A percentile compares a stretch with the other conserved stretches of the same genome.
phyloP scores from a whole-genome alignment of 2,797 vertebrate genomes.

The Arremon brunneinucha region DNA sequence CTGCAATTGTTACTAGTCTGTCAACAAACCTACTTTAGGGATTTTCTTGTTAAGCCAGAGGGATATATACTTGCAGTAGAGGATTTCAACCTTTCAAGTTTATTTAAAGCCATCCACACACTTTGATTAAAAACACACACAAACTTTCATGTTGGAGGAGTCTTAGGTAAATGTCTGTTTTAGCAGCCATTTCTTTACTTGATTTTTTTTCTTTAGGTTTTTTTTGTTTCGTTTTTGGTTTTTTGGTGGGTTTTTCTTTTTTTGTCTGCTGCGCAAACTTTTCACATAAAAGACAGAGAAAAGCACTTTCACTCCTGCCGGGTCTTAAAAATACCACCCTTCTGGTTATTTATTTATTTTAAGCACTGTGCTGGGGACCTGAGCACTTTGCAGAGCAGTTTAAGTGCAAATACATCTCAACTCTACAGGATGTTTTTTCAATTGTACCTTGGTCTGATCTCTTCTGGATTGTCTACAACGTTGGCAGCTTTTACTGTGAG shows the following conservation, averaged over 20 bases:
- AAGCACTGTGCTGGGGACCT: neutral
- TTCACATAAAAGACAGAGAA: slow-evolving; percentile 27
- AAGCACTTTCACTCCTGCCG: slow-evolving; percentile 54
- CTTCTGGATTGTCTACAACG: neutral
- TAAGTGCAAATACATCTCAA: neutral
- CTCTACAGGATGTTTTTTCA: neutral
- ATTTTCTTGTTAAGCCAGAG: slow-evolving; percentile 36
- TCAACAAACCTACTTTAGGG: slow-evolving; percentile 49
- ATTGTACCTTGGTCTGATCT: neutral
- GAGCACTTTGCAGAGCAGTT: neutral
- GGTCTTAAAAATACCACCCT: neutral
- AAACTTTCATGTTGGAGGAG: slow-evolving; percentile 23
- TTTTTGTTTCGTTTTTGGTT: neutral
- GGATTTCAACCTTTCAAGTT: neutral
- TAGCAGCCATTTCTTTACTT: neutral
- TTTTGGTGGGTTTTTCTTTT: neutral
- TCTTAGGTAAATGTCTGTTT: slow-evolving; percentile 22
- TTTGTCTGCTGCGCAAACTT: slow-evolving; percentile 36
- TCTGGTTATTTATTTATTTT: slow-evolving; percentile 35
- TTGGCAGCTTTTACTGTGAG: neutral
- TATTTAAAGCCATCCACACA: slow-evolving; percentile 28
- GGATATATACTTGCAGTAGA: neutral
- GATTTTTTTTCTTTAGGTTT: neutral
- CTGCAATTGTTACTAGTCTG: neutral
- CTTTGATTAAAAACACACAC: neutral